phyloP scores from a whole-genome alignment of 2,888 invertebrate genomes.

The Listrodromus nycthemerus region DNA sequence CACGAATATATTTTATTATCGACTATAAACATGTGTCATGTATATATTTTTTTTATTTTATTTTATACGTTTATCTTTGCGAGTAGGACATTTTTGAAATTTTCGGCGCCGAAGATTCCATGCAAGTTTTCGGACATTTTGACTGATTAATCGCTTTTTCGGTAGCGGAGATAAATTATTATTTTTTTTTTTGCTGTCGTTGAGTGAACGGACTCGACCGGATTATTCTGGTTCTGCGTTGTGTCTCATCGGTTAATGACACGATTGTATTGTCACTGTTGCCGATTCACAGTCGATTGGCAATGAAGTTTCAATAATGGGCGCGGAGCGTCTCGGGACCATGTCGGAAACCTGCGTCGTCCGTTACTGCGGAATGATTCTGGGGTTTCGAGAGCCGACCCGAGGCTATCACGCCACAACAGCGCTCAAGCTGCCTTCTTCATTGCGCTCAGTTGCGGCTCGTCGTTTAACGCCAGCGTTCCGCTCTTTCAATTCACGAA shows the following conservation, averaged over 20 bases:
- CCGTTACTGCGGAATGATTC: slow-evolving; percentile 8
- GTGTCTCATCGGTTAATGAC: background rate
- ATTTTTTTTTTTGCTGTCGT: background rate
- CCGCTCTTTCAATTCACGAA: slow-evolving; percentile 59
- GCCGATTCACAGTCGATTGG: slow-evolving; percentile 35
- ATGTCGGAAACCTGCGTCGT: background rate
- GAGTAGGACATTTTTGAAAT: too few relatives aligned
- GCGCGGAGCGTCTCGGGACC: slow-evolving; percentile 9
- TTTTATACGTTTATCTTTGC: too few relatives aligned
- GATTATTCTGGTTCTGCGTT: slow-evolving; percentile 54
- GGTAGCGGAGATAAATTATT: background rate
- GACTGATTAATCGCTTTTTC: background rate
- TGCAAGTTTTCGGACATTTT: too few relatives aligned
- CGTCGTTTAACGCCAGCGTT: slow-evolving; percentile 54
- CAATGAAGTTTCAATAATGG: slow-evolving; percentile 48
- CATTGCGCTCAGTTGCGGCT: slow-evolving; percentile 11
- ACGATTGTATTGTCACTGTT: slow-evolving; percentile 52
- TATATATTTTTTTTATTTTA: too few relatives aligned
- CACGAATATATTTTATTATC: too few relatives aligned
- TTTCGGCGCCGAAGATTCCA: too few relatives aligned
- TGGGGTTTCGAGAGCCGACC: slow-evolving; percentile 14
- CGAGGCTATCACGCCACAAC: slow-evolving; percentile 58
- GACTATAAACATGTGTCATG: too few relatives aligned
- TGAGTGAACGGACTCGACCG: slow-evolving; percentile 2
- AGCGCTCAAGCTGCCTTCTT: slow-evolving; percentile 5